Base-by-base conservation (phyloP, 2,113 vertebrate species). In the Mesembrinibis cayennensis region DNA sequence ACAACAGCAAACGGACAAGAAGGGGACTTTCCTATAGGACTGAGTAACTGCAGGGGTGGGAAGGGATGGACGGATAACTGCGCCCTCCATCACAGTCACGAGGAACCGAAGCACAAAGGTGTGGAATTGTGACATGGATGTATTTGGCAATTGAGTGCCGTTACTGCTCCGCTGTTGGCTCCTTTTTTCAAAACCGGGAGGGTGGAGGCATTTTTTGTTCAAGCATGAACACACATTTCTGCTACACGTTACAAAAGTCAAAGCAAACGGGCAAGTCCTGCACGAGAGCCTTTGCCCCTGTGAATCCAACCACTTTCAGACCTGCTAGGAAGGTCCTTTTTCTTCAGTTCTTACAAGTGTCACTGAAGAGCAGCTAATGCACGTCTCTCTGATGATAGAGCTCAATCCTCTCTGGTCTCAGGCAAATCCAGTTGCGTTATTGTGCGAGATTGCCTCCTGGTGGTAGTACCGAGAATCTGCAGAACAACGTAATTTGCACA, bases 371-470 rank as follows among this genome's bases (percentile, higher is more conserved):
- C 16, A 29, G 59, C 83, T 49, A 36, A 16, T 1, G 21, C 5
- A 6, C 1, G 4, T 25, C 23, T 2, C 9, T n/a, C 38, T 38
- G 38, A 38, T 13, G 18, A 21, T 23, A 7, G 5, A 14, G 49
- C 13, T 9, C 49, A 49, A 23, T 36, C 3, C 4, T 7, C 15
- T 7, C 1, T 3, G 14, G 49, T 26, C 44, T 44, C 29, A 11
- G 13, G 3, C 9, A 38, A 53, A 53, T 32, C 15, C 45, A 18
- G 50, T 12, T 32, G 56, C 1, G n/a, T 49, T 58, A 9, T 3
- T 12, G 70, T 23, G 65, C 63, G 58, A 25, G 78, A 63, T 21
- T 82, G 92, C 96, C 97, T 88, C 92, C 97, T 93, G 91, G 67
- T 36, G 96, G 97, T 32, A 82, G 23, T 8, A 4, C 47, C 4